Evolutionary conservation across 2,888 invertebrate genomes (phyloP).

Genomic region (Thyatira batis): DNA sequence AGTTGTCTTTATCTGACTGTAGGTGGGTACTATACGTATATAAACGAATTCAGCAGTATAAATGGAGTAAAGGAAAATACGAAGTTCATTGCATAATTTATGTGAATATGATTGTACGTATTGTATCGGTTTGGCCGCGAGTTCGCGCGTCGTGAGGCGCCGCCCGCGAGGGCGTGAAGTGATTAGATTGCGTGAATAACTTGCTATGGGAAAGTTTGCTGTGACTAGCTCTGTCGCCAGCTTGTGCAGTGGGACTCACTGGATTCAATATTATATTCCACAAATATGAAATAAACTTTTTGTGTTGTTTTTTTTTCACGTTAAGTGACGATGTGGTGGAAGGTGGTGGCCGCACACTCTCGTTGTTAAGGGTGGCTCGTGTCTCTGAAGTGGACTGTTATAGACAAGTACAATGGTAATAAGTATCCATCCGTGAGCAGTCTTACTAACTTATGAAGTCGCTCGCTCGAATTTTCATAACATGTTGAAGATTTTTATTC

Average conservation of each 20-base stretch:
- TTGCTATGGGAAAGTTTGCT: slow-evolving; percentile 9
- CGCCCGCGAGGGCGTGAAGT: slow-evolving; percentile 5
- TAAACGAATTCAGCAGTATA: slow-evolving; percentile 13
- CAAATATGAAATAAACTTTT: not conserved
- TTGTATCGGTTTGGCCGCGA: slow-evolving; percentile 8
- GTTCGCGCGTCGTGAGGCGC: slow-evolving; percentile 1
- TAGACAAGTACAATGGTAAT: too few species aligned
- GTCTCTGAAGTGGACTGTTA: too few species aligned
- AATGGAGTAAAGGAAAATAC: slow-evolving; percentile 13
- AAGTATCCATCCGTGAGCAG: too few species aligned
- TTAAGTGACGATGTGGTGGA: too few species aligned
- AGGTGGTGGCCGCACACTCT: too few species aligned
- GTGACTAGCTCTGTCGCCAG: slow-evolving; percentile 3
- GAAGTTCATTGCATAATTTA: slow-evolving; percentile 21
- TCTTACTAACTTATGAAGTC: too few species aligned
- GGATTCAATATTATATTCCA: not conserved
- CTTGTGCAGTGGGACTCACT: not conserved
- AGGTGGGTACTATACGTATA: slow-evolving; percentile 1
- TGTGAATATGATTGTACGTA: slow-evolving; percentile 15
- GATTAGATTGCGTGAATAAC: slow-evolving; percentile 11
- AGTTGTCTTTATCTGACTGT: not conserved
- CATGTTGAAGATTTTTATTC: too few species aligned
- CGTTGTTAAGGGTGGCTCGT: too few species aligned
- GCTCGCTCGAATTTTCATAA: too few species aligned
- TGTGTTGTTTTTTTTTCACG: too few species aligned